Evolutionary conservation across 1,140 invertebrate species (phyloP).

Genomic region (Drosophila eugracilis): DNA sequence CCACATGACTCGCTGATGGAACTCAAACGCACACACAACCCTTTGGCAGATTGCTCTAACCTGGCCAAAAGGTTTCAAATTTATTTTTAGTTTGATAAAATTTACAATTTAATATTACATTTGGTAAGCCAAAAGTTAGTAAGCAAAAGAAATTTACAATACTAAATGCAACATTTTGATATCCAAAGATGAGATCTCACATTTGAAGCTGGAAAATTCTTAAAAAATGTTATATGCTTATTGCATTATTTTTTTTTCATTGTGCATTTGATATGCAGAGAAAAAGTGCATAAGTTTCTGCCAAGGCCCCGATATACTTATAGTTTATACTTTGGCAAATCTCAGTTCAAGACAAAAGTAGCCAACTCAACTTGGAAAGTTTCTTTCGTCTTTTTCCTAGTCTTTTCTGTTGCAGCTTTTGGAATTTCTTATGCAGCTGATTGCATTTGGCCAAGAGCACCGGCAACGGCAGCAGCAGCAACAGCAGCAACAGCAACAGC

Average conservation of each 20-base stretch:
- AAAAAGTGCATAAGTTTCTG: constrained; percentile 25
- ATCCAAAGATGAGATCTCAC: constrained; percentile 1
- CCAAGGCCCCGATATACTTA: constrained; percentile 40
- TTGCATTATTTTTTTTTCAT: constrained; percentile 10
- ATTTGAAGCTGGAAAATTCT: background rate
- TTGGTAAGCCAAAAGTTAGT: too few relatives aligned
- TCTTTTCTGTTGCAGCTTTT: constrained; percentile 36
- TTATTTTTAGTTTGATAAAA: too few relatives aligned
- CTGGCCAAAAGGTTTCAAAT: constrained; percentile 44
- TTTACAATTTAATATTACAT: too few relatives aligned
- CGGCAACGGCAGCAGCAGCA: constrained; percentile 13
- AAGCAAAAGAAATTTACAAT: too few relatives aligned
- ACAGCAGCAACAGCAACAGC: constrained; percentile 18
- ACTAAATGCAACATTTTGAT: too few relatives aligned
- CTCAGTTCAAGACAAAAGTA: constrained; percentile 65
- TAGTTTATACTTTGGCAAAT: constrained; percentile 47
- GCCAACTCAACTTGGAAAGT: constrained; percentile 48
- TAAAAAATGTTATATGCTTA: constrained; percentile 20
- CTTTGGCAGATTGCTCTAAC: constrained; percentile 39
- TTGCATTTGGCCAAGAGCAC: constrained; percentile 64
- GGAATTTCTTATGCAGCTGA: constrained; percentile 58
- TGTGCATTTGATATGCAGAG: constrained; percentile 35
- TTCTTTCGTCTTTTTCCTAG: constrained; percentile 10
- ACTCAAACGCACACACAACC: constrained; percentile 14
- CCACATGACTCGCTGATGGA: constrained; percentile 53